Conservation (phyloP, 2,797 vertebrate genomes). For the Darevskia nairensis region DNA sequence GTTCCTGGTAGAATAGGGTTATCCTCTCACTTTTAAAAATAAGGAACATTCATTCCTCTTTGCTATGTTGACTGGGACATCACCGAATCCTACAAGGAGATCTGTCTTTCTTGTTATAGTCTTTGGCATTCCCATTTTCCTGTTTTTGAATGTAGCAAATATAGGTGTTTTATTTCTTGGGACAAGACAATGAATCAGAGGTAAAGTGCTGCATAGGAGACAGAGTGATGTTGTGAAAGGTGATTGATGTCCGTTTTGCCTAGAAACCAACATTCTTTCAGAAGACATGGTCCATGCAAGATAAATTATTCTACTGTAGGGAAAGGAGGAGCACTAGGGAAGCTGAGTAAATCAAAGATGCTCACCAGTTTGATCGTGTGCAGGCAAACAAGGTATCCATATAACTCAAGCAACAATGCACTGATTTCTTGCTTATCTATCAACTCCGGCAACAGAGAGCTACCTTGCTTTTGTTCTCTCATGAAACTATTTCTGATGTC, state of each 20-base stretch:
- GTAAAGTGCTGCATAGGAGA: neutral
- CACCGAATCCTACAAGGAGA: constrained; percentile 8
- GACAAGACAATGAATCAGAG: neutral
- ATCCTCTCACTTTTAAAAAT: constrained; percentile 39
- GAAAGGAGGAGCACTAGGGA: too few species aligned
- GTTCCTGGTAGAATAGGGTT: constrained; percentile 58
- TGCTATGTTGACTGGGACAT: constrained; percentile 61
- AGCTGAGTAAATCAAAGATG: too few species aligned
- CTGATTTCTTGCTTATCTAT: too few species aligned
- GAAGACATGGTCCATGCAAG: neutral
- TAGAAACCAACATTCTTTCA: neutral
- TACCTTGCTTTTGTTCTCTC: too few species aligned
- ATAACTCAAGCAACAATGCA: too few species aligned
- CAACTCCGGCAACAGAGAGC: too few species aligned
- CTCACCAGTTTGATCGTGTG: too few species aligned
- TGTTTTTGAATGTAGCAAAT: neutral
- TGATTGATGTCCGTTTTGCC: neutral
- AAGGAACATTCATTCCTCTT: constrained; percentile 68
- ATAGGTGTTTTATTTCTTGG: neutral
- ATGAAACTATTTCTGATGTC: too few species aligned
- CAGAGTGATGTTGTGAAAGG: neutral
- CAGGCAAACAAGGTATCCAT: too few species aligned
- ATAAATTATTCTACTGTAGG: too few species aligned
- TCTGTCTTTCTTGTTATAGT: neutral
- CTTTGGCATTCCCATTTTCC: neutral